Conservation (phyloP, 2,113 vertebrate genomes). For the Chloropsis cyanopogon region DNA sequence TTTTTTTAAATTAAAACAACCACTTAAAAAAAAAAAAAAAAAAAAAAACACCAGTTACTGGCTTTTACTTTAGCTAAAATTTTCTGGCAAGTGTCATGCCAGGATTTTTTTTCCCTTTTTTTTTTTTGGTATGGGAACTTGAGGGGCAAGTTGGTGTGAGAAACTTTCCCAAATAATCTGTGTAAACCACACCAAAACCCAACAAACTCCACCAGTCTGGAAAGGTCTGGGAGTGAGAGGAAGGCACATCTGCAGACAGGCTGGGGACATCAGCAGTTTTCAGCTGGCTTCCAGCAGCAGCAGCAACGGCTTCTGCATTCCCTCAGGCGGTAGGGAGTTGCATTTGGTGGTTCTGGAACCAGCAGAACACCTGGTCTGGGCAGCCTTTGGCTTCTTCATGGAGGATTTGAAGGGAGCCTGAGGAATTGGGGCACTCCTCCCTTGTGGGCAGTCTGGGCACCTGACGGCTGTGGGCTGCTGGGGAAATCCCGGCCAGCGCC, state of each 20-base stretch:
- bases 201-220: slow-evolving; percentile 45
- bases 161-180: slow-evolving; percentile 53
- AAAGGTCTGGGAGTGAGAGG: not conserved
- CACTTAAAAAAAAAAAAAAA: not conserved
- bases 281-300: not conserved
- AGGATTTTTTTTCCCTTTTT: not conserved
- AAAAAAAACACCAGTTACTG: not conserved
- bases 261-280: slow-evolving; percentile 36
- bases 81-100: not conserved
- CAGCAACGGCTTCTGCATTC: not conserved
- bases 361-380: slow-evolving; percentile 1
- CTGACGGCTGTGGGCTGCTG: slow-evolving; percentile 4
- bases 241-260: slow-evolving; percentile 48
- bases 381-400: not conserved
- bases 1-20: slow-evolving; percentile 53
- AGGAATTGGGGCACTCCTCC: not conserved
- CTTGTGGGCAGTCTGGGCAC: not conserved
- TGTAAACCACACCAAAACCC: slow-evolving; percentile 52
- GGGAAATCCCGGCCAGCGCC: slow-evolving; percentile 24
- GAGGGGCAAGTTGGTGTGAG: slow-evolving; percentile 41
- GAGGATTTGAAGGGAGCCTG: not conserved
- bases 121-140: not conserved
- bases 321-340: not conserved
- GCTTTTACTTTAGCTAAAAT: slow-evolving; percentile 23
- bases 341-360: not conserved